Base-by-base conservation (phyloP, 2,113 vertebrate genomes). In the Corythoichthys haematopterus region DNA sequence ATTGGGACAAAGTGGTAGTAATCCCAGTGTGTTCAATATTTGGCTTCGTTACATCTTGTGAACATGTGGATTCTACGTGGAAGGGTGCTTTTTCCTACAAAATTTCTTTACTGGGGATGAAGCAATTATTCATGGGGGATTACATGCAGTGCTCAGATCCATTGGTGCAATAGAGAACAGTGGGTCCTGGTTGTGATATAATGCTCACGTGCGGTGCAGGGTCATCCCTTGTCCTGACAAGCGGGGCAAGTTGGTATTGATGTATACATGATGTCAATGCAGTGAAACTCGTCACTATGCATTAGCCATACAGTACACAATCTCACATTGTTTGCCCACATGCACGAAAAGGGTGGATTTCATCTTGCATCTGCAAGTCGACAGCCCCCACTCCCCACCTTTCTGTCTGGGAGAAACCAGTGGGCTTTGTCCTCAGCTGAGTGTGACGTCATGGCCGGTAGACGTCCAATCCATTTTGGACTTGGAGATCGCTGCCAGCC, bases 361-460 rank as follows among this genome's bases (percentile, higher is more conserved):
- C 60, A 53, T 20, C 65, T 70, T 36, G 46, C 59, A 70, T 69
- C 64, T 80, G 66, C 61, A 62, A 65, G 36, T 74, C 50, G 13
- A 69, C 66, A 45, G 46, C 47, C 47, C 33, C 47, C 76, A 20
- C 80, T 76, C 74, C 75, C 81, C 82, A 69, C 76, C 73, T 55
- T 65, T 71, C 81, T 81, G 81, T 84, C 86, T 87, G 79, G 65
- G 72, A 83, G 82, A 84, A 87, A 80, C 80, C 79, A 85, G 80
- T 84, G 79, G 88, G 85, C 85, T 87, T 89, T 89, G 88, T 89
- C 88, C 86, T 88, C 86, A 88, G 88, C 80, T 86, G 86, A 79
- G 85, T 84, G 88, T 87, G 88, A 86, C 78, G 84, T 89, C 86
- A 88, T 78, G 69, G 55, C 40, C 6, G 40, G 40, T 43, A 4